Conservation (phyloP, 2,113 vertebrate species). For the Embiotoca jacksoni region DNA sequence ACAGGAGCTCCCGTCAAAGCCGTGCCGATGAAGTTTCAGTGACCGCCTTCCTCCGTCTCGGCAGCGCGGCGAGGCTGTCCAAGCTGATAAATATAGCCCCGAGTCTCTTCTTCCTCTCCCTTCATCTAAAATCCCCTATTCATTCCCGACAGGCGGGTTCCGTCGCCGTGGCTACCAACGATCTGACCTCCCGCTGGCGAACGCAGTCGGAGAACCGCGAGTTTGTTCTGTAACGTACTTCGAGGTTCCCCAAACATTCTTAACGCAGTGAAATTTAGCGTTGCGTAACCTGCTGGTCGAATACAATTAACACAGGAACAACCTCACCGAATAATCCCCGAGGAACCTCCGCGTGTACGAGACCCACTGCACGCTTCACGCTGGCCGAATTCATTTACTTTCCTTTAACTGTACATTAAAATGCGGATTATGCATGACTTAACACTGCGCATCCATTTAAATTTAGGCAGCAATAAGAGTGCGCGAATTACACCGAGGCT, state of each 20-base stretch:
- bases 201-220: conserved; percentile 1
- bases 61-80: conserved; percentile 28
- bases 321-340: conserved; percentile 20
- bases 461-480: not conserved
- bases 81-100: conserved; percentile 73
- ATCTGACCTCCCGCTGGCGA: conserved; percentile 35
- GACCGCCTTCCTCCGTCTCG: conserved; percentile 18
- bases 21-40: conserved; percentile 34
- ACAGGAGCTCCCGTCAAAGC: conserved; percentile 20
- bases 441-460: not conserved
- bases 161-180: conserved; percentile 64
- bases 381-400: not conserved
- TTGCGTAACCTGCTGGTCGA: conserved; percentile 43
- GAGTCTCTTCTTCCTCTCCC: conserved; percentile 60
- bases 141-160: conserved; percentile 70
- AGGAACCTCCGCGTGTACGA: conserved; percentile 27
- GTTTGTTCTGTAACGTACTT: conserved; percentile 9
- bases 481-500: not conserved
- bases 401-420: not conserved
- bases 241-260: conserved; percentile 16
- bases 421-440: not conserved
- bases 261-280: not conserved
- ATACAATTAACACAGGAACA: conserved; percentile 25
- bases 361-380: not conserved
- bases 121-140: conserved; percentile 71